Conservation (phyloP, 2,888 invertebrate genomes). For the Stenoptilia bipunctidactyla region DNA sequence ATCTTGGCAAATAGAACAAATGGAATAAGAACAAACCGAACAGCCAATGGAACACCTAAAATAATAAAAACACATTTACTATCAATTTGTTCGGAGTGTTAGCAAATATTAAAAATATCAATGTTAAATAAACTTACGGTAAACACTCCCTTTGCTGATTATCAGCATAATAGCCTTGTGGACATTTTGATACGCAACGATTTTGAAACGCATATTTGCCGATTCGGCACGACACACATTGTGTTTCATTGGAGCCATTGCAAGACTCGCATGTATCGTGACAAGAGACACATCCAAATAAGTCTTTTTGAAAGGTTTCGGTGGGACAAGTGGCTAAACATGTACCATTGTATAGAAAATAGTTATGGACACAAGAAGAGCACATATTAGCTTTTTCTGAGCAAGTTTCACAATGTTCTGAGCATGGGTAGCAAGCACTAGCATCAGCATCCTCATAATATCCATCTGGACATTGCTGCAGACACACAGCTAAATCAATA, state of each 20-base stretch:
- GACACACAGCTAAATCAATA: slow-evolving; percentile 86
- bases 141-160: slow-evolving; percentile 84
- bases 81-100: slow-evolving; percentile 22
- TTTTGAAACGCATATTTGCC: slow-evolving; percentile 80
- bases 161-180: slow-evolving; percentile 80
- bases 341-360: slow-evolving; percentile 85
- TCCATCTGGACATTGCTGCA: slow-evolving; percentile 89
- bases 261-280: slow-evolving; percentile 86
- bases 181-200: slow-evolving; percentile 80
- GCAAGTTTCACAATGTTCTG: slow-evolving; percentile 88
- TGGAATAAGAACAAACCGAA: slow-evolving; percentile 77
- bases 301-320: slow-evolving; percentile 88
- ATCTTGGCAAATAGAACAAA: slow-evolving; percentile 80
- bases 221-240: slow-evolving; percentile 84
- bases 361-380: slow-evolving; percentile 88
- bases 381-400: slow-evolving; percentile 87
- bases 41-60: slow-evolving; percentile 82
- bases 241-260: slow-evolving; percentile 80
- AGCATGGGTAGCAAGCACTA: slow-evolving; percentile 87
- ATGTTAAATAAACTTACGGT: slow-evolving; percentile 54
- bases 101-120: slow-evolving; percentile 25
- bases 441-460: slow-evolving; percentile 86
- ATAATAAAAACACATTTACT: slow-evolving; percentile 17
- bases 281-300: slow-evolving; percentile 85
- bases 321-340: slow-evolving; percentile 88